Conservation (phyloP, 2,113 vertebrate genomes). For the Gorsachius goisagi region DNA sequence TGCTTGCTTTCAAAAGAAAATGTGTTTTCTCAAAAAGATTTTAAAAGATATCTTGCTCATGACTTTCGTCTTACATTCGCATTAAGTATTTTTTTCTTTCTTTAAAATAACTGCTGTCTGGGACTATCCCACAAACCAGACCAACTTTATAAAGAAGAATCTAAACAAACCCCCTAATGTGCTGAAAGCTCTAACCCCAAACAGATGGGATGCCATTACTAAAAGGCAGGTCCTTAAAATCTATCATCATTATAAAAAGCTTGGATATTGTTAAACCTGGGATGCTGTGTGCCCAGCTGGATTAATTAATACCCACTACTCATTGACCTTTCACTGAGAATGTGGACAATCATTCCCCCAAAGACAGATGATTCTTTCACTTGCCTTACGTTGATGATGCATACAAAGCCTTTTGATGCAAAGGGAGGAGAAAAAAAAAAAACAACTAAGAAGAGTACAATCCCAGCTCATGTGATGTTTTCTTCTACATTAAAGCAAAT, state of each 20-base stretch:
- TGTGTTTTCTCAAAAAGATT: not conserved
- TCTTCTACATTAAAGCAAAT: not conserved
- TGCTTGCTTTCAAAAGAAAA: not conserved
- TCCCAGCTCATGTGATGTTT: not conserved
- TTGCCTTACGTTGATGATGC: conserved; percentile 45
- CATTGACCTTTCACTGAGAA: conserved; percentile 73
- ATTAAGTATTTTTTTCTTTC: not conserved
- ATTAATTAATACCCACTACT: conserved; percentile 77
- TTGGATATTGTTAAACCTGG: conserved; percentile 65
- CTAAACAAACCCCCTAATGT: not conserved
- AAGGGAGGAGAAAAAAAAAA: not conserved
- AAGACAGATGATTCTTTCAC: conserved; percentile 71
- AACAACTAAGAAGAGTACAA: not conserved
- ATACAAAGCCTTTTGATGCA: conserved; percentile 34
- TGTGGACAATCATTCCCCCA: conserved; percentile 53
- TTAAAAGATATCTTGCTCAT: not conserved
- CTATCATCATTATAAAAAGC: conserved; percentile 68
- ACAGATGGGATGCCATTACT: conserved; percentile 65
- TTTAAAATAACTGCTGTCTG: not conserved
- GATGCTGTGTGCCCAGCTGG: conserved; percentile 67
- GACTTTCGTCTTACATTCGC: not conserved
- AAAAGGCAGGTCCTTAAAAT: conserved; percentile 66
- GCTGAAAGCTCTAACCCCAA: conserved; percentile 39
- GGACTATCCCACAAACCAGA: not conserved
- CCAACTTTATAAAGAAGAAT: not conserved